These are phyloP conservation scores for Chauna torquata DNA, from an alignment of 2,113 vertebrate genomes.

Conservation along the genomic window DNA sequence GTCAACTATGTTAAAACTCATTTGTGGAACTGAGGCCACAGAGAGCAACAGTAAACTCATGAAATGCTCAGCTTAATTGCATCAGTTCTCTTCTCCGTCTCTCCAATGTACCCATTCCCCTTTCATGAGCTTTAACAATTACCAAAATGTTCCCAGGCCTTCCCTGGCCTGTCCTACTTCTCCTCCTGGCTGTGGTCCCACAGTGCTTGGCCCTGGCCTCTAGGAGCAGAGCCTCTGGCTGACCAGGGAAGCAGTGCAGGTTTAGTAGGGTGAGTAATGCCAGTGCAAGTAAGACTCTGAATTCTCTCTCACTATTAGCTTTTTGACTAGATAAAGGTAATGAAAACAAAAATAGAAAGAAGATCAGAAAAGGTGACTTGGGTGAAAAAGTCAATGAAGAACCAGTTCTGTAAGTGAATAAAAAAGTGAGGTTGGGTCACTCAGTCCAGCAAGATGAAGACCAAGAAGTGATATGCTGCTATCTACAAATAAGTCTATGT, in stretches of 20 bases:
- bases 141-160: constrained; percentile 18
- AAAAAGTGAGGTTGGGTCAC: neutral
- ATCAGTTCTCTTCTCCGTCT: neutral
- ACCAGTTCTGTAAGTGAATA: neutral
- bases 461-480: neutral
- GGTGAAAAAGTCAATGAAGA: neutral
- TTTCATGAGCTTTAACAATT: neutral
- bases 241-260: neutral
- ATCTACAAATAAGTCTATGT: neutral
- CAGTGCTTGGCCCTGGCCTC: neutral
- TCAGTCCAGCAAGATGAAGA: neutral
- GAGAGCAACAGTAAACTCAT: neutral
- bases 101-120: neutral
- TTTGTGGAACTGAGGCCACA: neutral
- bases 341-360: neutral
- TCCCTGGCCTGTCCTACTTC: constrained; percentile 11
- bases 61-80: neutral
- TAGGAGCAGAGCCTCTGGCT: neutral
- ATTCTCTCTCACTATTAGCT: neutral
- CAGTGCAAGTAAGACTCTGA: neutral
- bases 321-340: neutral
- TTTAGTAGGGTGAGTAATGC: neutral
- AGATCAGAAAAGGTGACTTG: neutral
- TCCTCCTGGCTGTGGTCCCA: neutral
- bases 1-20: neutral